Conservation (phyloP, 2,797 vertebrate species). For the Micropoecilia bifurca region DNA sequence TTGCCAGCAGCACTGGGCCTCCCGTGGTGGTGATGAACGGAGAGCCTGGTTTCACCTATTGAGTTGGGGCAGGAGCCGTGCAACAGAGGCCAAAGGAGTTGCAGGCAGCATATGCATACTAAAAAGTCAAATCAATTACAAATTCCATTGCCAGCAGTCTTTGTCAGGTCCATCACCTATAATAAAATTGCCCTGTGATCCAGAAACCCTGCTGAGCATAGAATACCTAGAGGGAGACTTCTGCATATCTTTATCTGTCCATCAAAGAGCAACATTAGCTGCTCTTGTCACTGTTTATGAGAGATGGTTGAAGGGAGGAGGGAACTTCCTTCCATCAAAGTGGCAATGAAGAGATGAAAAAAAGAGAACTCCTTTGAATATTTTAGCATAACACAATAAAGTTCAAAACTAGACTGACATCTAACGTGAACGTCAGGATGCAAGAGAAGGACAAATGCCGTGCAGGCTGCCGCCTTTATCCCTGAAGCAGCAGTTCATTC, state of each 20-base stretch:
- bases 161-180: constrained; percentile 72
- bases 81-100: constrained; percentile 45
- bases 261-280: constrained; percentile 70
- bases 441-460: constrained; percentile 28
- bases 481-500: constrained; percentile 50
- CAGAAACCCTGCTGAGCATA: constrained; percentile 67
- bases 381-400: constrained; percentile 35
- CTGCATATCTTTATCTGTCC: constrained; percentile 69
- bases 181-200: constrained; percentile 80
- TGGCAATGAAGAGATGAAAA: constrained; percentile 24
- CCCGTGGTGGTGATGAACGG: constrained; percentile 56
- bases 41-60: constrained; percentile 55
- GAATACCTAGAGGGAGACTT: constrained; percentile 62
- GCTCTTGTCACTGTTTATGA: constrained; percentile 65
- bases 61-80: constrained; percentile 43
- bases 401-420: constrained; percentile 33
- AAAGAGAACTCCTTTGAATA: constrained; percentile 34
- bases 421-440: constrained; percentile 11
- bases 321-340: constrained; percentile 28
- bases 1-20: constrained; percentile 51
- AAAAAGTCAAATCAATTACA: constrained; percentile 63
- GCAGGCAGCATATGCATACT: constrained; percentile 58
- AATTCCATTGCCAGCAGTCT: constrained; percentile 68
- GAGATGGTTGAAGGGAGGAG: constrained; percentile 41
- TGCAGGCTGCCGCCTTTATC: constrained; percentile 43